Evolutionary conservation across 2,888 invertebrate genomes (phyloP).

Genomic region (Sphaerophoria taeniata): DNA sequence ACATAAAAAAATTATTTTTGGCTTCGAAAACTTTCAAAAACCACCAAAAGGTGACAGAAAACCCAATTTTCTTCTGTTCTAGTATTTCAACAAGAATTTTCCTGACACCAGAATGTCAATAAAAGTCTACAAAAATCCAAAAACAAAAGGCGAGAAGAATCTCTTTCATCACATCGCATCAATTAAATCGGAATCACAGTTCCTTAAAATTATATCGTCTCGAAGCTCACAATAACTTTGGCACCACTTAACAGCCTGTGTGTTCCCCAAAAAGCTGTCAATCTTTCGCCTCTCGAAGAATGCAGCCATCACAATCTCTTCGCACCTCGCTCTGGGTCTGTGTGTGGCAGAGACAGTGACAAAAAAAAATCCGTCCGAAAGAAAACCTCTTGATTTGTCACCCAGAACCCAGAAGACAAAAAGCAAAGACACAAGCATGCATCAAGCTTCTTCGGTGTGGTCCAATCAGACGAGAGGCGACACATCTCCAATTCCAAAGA

Average conservation of each 20-base stretch:
- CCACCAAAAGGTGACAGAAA: too few relatives aligned
- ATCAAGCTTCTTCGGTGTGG: constrained; percentile 64
- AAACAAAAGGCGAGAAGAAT: constrained; percentile 23
- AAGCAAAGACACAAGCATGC: constrained; percentile 5
- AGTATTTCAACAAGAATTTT: not conserved
- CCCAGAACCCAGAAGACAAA: constrained; percentile 11
- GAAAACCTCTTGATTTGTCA: constrained; percentile 63
- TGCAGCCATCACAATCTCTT: constrained; percentile 55
- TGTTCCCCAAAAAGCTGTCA: constrained; percentile 61
- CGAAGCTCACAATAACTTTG: constrained; percentile 19
- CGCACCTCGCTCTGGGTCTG: constrained; percentile 55
- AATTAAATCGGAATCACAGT: constrained; percentile 62
- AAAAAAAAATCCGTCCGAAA: constrained; percentile 19
- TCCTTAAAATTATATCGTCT: constrained; percentile 38
- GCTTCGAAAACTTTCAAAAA: not conserved
- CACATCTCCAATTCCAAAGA: constrained; percentile 62
- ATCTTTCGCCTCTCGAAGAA: constrained; percentile 45
- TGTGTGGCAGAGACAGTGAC: constrained; percentile 38
- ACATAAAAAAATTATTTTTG: not conserved
- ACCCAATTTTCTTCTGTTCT: not conserved
- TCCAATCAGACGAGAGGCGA: constrained; percentile 62
- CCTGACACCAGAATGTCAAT: not conserved
- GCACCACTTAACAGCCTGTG: constrained; percentile 37
- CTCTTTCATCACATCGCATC: constrained; percentile 60
- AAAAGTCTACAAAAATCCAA: not conserved